Conservation (phyloP, 2,113 vertebrate species). For the Dipodomys stephensi region DNA sequence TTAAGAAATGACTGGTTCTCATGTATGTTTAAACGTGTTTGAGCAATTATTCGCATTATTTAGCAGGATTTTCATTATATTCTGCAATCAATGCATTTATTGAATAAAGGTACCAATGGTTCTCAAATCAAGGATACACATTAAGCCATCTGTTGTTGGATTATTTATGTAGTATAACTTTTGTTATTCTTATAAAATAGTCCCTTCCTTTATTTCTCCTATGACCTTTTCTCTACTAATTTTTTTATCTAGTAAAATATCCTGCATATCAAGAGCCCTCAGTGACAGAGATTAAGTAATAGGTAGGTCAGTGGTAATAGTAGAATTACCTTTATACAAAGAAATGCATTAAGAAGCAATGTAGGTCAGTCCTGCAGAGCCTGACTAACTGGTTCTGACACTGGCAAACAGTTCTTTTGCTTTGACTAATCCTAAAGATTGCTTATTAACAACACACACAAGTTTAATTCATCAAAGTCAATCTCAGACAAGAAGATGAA, state of each 20-base stretch:
- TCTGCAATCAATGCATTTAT: not conserved
- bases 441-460: conserved; percentile 52
- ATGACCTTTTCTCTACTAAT: not conserved
- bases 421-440: conserved; percentile 66
- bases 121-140: conserved; percentile 12
- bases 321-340: conserved; percentile 78
- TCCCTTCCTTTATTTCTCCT: conserved; percentile 34
- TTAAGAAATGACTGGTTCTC: not conserved
- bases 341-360: conserved; percentile 74
- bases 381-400: conserved; percentile 70
- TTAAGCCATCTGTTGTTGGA: conserved; percentile 9
- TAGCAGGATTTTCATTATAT: conserved; percentile 28
- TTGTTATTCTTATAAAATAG: conserved; percentile 12
- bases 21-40: not conserved
- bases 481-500: conserved; percentile 42
- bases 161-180: conserved; percentile 43
- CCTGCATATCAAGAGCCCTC: conserved; percentile 25
- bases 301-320: conserved; percentile 77
- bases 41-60: not conserved
- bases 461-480: conserved; percentile 64
- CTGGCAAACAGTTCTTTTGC: conserved; percentile 1
- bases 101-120: not conserved
- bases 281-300: conserved; percentile 71
- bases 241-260: conserved; percentile 68
- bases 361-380: conserved; percentile 69